These are phyloP conservation scores for Acrobasis repandana DNA, from an alignment of 2,888 invertebrate genomes.

Conservation along the genomic window DNA sequence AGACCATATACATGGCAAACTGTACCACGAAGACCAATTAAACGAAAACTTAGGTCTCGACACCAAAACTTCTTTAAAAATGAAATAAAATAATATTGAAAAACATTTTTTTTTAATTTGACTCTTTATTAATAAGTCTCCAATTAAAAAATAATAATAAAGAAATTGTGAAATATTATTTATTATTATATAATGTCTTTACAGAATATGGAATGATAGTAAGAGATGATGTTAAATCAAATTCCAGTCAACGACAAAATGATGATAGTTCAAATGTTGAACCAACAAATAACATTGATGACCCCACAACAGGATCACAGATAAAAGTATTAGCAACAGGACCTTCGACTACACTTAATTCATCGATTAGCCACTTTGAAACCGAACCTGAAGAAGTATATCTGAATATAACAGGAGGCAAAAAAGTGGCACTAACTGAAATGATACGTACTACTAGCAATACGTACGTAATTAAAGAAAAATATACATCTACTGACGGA, in stretches of 20 bases:
- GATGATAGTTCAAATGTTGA: not conserved
- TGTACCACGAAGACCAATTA: constrained; percentile 11
- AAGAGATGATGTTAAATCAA: not conserved
- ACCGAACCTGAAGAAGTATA: too few relatives aligned
- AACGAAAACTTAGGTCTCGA: not conserved
- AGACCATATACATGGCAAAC: constrained; percentile 34
- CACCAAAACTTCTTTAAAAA: not conserved
- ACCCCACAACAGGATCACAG: not conserved
- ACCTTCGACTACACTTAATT: too few relatives aligned
- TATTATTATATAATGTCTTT: not conserved
- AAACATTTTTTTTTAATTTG: not conserved
- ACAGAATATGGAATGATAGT: not conserved
- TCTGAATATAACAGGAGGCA: not conserved
- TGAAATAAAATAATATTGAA: constrained; percentile 7
- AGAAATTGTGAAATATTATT: not conserved
- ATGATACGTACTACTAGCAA: constrained; percentile 10
- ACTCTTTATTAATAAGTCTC: not conserved
- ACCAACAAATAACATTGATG: not conserved
- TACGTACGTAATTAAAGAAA: constrained; percentile 26
- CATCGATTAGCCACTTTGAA: too few relatives aligned
- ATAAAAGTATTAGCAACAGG: too few relatives aligned
- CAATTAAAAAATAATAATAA: not conserved
- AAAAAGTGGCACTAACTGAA: not conserved
- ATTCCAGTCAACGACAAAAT: too few relatives aligned
- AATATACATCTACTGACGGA: not conserved